Evolutionary conservation across 1,140 invertebrate genomes (phyloP), one percentile per base, ranked within the genome.

Genomic region (Caenorhabditis briggsae): DNA sequence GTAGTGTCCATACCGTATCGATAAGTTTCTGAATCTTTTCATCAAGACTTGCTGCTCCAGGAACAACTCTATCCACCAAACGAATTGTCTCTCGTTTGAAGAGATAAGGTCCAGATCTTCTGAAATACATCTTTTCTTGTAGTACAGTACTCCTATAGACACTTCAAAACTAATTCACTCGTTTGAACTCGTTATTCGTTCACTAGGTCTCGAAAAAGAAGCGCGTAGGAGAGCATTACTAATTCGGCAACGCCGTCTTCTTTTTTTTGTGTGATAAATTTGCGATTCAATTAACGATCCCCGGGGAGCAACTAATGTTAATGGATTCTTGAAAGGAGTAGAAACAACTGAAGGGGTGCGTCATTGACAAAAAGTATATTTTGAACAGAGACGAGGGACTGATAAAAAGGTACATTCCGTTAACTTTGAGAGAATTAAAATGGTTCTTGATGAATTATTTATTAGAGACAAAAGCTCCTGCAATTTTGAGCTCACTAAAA

Each of bases 11-110:
- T 33, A 92, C 90, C 87, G 88, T 91, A 61, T 92, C 91, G 53
- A 92, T 88, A 9, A 92, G 85, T 59, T 90, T 90, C 59, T 88
- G 89, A 16, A 92, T 83, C 86, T 92, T 92, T 61, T 92, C 90
- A 84, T 92, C 92, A 9, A 92, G 84, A 50, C 83, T 87, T 11
- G 88, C 88, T 1, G 89, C 83, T 8, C 91, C 91, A 18, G 91
- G 91, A 74, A 92, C 88, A 5, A 91, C 91, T 74, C 91, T 89
- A 61, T 92, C 91, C n/a, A 92, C 85, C 11, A 88, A 46, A 23
- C 84, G 61, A 56, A 92, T 87, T 2, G 91, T 92, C 50, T 91
- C 86, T 25, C 86, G 88, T 18, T 92, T 88, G 82, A 92, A 89
- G 18, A 92, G 88, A 43, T 92, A 65, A 0, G 91, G 90, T 5